Conservation (phyloP, 2,888 invertebrate species). For the Nomada ferruginata region DNA sequence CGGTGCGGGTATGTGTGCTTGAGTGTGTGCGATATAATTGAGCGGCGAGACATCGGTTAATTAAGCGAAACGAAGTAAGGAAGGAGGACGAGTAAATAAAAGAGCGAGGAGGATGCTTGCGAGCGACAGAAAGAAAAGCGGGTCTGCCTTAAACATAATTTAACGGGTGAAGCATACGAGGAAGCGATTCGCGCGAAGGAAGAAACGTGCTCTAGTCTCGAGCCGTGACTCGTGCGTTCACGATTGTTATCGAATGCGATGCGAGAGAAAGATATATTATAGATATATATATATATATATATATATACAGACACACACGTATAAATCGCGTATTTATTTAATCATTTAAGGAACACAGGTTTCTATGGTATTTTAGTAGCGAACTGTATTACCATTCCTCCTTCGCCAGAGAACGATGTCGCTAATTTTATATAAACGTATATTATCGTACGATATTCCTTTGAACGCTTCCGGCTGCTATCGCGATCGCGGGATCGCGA, state of each 20-base stretch:
- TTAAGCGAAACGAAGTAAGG: conserved; percentile 1
- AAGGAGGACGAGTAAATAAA: background rate
- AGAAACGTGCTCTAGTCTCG: conserved; percentile 59
- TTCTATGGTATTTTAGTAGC: conserved; percentile 75
- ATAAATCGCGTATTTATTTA: conserved; percentile 72
- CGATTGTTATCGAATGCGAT: conserved; percentile 43
- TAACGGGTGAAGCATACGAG: conserved; percentile 21
- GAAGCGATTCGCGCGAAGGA: conserved; percentile 18
- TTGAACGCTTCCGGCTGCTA: background rate
- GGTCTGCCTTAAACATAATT: conserved; percentile 74
- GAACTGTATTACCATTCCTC: conserved; percentile 65
- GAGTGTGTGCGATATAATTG: background rate
- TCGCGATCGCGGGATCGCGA: background rate
- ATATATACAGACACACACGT: conserved; percentile 45
- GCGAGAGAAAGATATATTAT: conserved; percentile 19
- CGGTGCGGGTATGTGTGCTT: conserved; percentile 5
- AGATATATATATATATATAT: conserved; percentile 29
- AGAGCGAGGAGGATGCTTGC: conserved; percentile 13
- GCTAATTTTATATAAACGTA: conserved; percentile 74
- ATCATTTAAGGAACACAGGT: conserved; percentile 65
- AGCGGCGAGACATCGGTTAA: background rate
- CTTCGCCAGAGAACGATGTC: conserved; percentile 68
- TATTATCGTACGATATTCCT: conserved; percentile 47
- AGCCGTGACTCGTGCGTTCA: conserved; percentile 32
- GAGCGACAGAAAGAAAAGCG: conserved; percentile 46